phyloP scores from a whole-genome alignment of 2,888 invertebrate genomes.

The Cerastoderma edule region DNA sequence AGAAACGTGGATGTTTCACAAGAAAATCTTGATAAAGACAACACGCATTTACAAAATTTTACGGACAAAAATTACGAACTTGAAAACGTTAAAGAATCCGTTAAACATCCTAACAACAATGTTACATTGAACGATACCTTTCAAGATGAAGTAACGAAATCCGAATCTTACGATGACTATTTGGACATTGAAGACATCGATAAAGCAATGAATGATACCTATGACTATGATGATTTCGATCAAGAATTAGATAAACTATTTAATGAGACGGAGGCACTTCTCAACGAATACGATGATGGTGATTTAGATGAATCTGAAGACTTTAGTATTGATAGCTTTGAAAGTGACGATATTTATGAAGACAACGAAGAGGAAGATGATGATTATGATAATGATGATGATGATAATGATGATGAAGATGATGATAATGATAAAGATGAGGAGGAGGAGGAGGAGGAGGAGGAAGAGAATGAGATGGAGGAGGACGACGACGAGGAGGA shows the following conservation, averaged over 20 bases:
- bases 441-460: constrained; percentile 22
- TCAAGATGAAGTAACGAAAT: no score
- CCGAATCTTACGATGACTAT: background rate
- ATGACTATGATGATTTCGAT: background rate
- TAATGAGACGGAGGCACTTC: constrained; percentile 4
- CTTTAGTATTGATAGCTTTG: constrained; percentile 2
- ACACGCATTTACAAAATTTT: no score
- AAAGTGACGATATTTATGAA: background rate
- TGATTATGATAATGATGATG: constrained; percentile 11
- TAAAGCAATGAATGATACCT: constrained; percentile 3
- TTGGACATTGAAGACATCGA: constrained; percentile 31
- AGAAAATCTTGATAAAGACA: no score
- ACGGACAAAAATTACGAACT: no score
- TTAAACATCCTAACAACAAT: no score
- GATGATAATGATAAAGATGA: constrained; percentile 29
- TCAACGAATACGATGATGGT: constrained; percentile 11
- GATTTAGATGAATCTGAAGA: background rate
- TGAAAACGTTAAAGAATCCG: no score
- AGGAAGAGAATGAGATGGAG: constrained; percentile 13
- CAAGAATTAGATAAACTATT: constrained; percentile 12
- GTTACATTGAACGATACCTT: no score
- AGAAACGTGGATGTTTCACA: no score
- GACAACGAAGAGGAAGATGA: background rate
- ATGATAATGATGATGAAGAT: constrained; percentile 22
- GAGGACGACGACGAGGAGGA: constrained; percentile 10